Evolutionary conservation across 2,113 vertebrate genomes (phyloP).

Genomic region (Cacatua alba): DNA sequence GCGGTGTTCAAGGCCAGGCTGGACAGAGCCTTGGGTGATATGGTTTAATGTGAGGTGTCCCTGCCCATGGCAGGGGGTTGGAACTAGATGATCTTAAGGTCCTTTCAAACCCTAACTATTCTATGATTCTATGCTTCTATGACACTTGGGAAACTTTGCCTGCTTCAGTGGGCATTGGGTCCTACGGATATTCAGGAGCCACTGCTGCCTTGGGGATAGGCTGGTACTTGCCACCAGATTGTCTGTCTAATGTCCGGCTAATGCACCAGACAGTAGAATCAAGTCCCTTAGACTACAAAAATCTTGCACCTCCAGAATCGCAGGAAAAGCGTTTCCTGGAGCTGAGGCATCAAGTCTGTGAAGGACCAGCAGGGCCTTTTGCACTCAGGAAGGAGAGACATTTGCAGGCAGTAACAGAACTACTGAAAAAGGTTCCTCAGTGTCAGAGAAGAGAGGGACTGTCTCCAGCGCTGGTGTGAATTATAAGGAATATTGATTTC

Average conservation of each 20-base stretch:
- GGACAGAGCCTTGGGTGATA: no score
- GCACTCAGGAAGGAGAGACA: not conserved
- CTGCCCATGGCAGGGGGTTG: no score
- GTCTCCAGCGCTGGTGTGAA: not conserved
- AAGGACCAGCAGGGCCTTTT: not conserved
- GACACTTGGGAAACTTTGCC: not conserved
- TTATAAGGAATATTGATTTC: not conserved
- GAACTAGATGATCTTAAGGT: no score
- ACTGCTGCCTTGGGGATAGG: not conserved
- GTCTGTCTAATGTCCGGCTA: not conserved
- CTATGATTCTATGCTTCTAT: no score
- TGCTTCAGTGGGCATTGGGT: not conserved
- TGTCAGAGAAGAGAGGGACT: not conserved
- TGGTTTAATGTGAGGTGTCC: no score
- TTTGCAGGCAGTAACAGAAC: not conserved
- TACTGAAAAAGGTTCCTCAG: not conserved
- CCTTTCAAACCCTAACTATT: no score
- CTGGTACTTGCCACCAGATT: not conserved
- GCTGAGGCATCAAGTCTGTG: not conserved
- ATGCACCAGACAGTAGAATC: not conserved
- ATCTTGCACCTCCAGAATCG: not conserved
- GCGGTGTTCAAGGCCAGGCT: no score
- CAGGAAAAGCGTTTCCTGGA: not conserved
- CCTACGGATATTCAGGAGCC: not conserved
- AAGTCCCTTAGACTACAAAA: not conserved